These are phyloP conservation scores for Platynereis dumerilii DNA, from an alignment of 2,888 invertebrate species.

Conservation along the genomic window DNA sequence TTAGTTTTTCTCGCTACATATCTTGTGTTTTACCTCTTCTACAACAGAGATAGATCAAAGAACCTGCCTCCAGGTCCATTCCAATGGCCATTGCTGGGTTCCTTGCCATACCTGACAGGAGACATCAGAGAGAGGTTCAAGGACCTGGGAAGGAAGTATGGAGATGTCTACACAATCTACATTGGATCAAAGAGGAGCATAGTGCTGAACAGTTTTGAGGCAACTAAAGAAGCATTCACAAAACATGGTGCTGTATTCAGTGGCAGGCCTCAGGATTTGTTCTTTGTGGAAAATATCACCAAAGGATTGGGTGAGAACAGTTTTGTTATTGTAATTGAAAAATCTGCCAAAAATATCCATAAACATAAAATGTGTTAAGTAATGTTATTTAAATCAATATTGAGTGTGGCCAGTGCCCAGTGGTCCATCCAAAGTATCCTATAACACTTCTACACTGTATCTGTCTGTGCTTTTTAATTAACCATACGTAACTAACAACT, in stretches of 20 bases:
- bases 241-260: conserved; percentile 9
- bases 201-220: conserved; percentile 22
- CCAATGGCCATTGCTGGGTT: conserved; percentile 13
- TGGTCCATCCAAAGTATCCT: too few species aligned
- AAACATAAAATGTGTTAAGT: too few species aligned
- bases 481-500: too few species aligned
- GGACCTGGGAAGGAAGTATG: conserved; percentile 13
- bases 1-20: not conserved
- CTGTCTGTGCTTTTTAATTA: too few species aligned
- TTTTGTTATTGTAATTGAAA: too few species aligned
- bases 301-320: conserved; percentile 15
- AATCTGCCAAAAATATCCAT: too few species aligned
- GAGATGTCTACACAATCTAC: conserved; percentile 22
- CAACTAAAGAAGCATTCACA: conserved; percentile 21
- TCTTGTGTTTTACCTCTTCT: not conserved
- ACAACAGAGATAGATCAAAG: not conserved
- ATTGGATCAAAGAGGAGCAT: conserved; percentile 10
- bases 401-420: too few species aligned
- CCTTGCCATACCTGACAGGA: conserved; percentile 12
- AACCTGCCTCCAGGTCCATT: conserved; percentile 21
- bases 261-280: conserved; percentile 21
- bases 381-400: too few species aligned
- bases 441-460: too few species aligned
- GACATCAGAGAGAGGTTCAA: conserved; percentile 14
- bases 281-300: conserved; percentile 14